These are phyloP conservation scores for Tolmerus cingulatus DNA, from an alignment of 2,888 invertebrate species.

Conservation along the genomic window DNA sequence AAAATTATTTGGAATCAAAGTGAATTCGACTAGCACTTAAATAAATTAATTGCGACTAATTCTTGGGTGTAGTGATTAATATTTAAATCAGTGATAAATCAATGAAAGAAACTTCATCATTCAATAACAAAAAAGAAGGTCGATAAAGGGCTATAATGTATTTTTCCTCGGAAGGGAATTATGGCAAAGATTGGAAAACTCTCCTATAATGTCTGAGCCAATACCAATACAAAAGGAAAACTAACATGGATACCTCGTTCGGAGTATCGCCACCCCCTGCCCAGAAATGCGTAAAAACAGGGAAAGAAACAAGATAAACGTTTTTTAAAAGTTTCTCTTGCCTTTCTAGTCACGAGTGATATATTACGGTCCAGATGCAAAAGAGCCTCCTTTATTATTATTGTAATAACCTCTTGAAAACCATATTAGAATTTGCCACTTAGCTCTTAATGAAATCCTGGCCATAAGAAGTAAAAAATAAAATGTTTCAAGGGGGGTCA, in stretches of 20 bases:
- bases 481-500: constrained; percentile 26
- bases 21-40: too few species aligned
- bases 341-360: not conserved
- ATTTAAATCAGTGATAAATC: too few species aligned
- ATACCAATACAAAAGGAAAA: not conserved
- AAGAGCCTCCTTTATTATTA: constrained; percentile 25
- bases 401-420: constrained; percentile 32
- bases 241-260: not conserved
- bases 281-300: not conserved
- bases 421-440: constrained; percentile 39
- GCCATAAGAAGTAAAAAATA: constrained; percentile 22
- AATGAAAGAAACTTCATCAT: too few species aligned
- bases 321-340: not conserved
- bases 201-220: not conserved
- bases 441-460: constrained; percentile 36
- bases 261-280: not conserved
- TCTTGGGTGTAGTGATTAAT: too few species aligned
- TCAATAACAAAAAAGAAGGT: not conserved
- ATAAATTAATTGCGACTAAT: too few species aligned
- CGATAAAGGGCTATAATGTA: not conserved
- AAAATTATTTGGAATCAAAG: too few species aligned
- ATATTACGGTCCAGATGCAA: constrained; percentile 13
- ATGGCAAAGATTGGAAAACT: not conserved
- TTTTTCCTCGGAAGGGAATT: not conserved
- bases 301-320: not conserved